Evolutionary conservation across 2,797 vertebrate genomes (phyloP).

Genomic region (Thaleichthys pacificus): DNA sequence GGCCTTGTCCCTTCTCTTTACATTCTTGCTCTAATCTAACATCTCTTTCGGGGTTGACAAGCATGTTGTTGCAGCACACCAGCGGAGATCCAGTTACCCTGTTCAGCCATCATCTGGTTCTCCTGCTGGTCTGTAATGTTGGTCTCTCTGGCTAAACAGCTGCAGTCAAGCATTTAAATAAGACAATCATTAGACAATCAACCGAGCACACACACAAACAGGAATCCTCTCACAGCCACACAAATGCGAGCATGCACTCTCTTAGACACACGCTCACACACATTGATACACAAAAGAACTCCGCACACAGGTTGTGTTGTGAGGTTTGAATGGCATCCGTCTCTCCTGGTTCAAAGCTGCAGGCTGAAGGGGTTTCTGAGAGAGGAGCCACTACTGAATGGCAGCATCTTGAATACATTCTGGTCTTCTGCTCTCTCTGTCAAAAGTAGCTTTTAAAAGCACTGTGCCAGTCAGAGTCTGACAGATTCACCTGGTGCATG

Average conservation of each 20-base stretch:
- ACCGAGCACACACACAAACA: neutral
- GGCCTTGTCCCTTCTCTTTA: neutral
- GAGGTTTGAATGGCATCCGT: neutral
- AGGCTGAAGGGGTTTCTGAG: neutral
- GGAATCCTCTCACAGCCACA: neutral
- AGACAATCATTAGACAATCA: too few relatives aligned
- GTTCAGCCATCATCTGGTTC: too few relatives aligned
- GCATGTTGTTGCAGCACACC: too few relatives aligned
- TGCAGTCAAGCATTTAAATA: too few relatives aligned
- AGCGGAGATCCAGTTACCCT: too few relatives aligned
- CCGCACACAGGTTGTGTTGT: neutral
- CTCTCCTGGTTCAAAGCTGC: neutral
- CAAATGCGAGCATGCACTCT: neutral
- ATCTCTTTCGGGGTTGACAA: too few relatives aligned
- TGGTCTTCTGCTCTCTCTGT: neutral
- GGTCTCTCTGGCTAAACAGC: too few relatives aligned
- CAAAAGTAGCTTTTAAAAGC: neutral
- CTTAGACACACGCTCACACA: neutral
- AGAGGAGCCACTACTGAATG: neutral
- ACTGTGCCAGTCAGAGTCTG: neutral
- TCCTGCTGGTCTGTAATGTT: too few relatives aligned
- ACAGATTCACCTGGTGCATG: neutral
- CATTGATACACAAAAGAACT: neutral
- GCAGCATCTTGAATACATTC: neutral
- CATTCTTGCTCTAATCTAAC: neutral